Base-by-base conservation (phyloP, 2,888 invertebrate genomes). In the Hydrotaea diabolus region DNA sequence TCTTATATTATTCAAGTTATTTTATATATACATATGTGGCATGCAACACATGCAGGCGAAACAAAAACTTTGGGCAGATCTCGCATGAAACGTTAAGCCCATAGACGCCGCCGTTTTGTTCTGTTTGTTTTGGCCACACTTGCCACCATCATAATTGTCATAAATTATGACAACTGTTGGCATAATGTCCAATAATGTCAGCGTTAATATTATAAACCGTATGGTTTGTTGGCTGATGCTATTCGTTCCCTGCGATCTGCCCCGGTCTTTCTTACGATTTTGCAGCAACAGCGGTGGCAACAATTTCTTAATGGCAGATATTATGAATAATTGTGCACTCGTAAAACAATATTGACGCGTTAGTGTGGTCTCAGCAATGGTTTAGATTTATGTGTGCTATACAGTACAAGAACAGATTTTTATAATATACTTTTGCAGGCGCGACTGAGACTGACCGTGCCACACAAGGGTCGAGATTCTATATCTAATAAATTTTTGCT, bases 131-230 rank as follows among this genome's bases (percentile, higher is more conserved):
- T 43, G 62, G 39, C 39, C 80, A 74, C 85, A 85, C 82, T 82
- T 80, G 83, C 80, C 43, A 81, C 72, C 83, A 74, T 86, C 81
- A 85, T 86, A 87, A 84, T 86, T 86, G 84, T 86, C 87, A 85
- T 86, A 87, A 87, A 86, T 87, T 86, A 85, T 86, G 86, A 86
- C 86, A 86, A 86, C 85, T 86, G 86, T 83, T 86, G 85, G 77
- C 82, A 72, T 76, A 66, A 76, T 85, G 75, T 82, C 77, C 76
- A 75, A 78, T 80, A 76, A 82, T 75, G 77, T 85, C 77, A 80
- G 75, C 82, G 80, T 80, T 80, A 82, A 75, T 75, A 76, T 80
- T 72, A 74, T 59, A 75, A 62, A 53, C 57, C 36, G 43, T 49
- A 72, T 62, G 17, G 31, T 73, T 73, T 17, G 13, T 72, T 55